Conservation (phyloP, 2,113 vertebrate species). For the Nothobranchius kuhntae region DNA sequence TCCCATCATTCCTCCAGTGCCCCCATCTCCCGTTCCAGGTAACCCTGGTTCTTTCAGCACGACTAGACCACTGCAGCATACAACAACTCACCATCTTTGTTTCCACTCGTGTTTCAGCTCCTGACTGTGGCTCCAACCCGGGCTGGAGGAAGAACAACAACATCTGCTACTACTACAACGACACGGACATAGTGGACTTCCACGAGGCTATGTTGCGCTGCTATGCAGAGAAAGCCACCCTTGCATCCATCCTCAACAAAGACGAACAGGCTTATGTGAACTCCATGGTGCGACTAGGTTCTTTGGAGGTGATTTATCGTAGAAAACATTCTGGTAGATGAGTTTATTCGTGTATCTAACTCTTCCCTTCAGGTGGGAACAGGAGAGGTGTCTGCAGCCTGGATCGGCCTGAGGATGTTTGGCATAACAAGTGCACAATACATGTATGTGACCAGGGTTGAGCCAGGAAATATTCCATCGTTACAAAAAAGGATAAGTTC, state of each 20-base stretch:
- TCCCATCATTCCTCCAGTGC: slow-evolving; percentile 69
- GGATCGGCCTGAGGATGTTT: slow-evolving; percentile 76
- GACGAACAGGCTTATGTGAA: slow-evolving; percentile 76
- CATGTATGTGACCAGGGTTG: slow-evolving; percentile 53
- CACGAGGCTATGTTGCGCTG: slow-evolving; percentile 61
- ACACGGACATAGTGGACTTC: slow-evolving; percentile 78
- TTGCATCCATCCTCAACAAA: slow-evolving; percentile 72
- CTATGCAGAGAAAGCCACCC: slow-evolving; percentile 64
- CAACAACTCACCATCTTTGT: not conserved
- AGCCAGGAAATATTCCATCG: too few species aligned
- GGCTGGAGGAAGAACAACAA: slow-evolving; percentile 78
- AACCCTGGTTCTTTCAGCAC: not conserved
- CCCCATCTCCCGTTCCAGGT: slow-evolving; percentile 75
- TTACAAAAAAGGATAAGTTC: too few species aligned
- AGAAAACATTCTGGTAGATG: not conserved
- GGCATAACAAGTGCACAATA: slow-evolving; percentile 71
- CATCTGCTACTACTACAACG: slow-evolving; percentile 82
- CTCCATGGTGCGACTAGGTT: slow-evolving; percentile 66
- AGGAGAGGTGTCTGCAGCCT: slow-evolving; percentile 63
- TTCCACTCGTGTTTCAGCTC: slow-evolving; percentile 56
- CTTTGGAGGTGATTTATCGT: not conserved
- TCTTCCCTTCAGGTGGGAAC: slow-evolving; percentile 75
- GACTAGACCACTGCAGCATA: not conserved
- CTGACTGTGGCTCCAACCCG: slow-evolving; percentile 75
- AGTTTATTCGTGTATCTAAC: not conserved